Percentiles rank a stretch among this genome's conserved stretches.
Evolutionary conservation across 2,113 vertebrate genomes (phyloP).

Genomic region (Sakesphorus luctuosus): DNA sequence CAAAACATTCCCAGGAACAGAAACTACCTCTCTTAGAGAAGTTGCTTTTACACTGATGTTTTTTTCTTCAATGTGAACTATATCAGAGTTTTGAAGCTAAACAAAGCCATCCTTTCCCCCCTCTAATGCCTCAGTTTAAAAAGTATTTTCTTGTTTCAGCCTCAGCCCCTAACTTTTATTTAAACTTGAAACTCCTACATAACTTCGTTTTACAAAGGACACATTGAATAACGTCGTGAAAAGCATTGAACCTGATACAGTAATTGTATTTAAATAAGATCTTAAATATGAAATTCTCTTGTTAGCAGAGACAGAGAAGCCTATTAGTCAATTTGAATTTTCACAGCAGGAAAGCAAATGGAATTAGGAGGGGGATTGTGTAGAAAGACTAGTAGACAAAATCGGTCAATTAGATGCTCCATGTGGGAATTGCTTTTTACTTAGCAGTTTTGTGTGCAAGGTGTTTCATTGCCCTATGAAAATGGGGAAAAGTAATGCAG

Average conservation of each 20-base stretch:
- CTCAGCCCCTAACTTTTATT: not conserved
- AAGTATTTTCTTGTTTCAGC: not conserved
- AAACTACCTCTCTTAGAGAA: not conserved
- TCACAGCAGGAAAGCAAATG: conserved; percentile 32
- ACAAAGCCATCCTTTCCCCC: not conserved
- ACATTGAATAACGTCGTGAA: not conserved
- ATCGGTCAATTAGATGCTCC: not conserved
- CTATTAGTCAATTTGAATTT: not conserved
- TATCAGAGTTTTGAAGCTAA: not conserved
- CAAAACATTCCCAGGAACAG: not conserved
- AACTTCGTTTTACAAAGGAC: not conserved
- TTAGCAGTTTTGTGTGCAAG: not conserved
- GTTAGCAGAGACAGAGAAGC: not conserved
- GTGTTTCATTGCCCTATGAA: not conserved
- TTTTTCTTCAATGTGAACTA: not conserved
- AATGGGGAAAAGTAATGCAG: not conserved
- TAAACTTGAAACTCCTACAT: not conserved
- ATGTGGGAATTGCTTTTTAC: not conserved
- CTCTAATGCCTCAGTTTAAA: not conserved
- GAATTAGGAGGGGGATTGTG: not conserved
- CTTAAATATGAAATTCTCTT: not conserved
- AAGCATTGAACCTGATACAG: not conserved
- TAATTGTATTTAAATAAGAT: not conserved
- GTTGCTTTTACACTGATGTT: not conserved
- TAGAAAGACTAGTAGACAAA: not conserved